A percentile compares a stretch with the other conserved stretches of the same genome.
phyloP scores from a whole-genome alignment of 2,113 vertebrate species.

The Ceyx cyanopectus region DNA sequence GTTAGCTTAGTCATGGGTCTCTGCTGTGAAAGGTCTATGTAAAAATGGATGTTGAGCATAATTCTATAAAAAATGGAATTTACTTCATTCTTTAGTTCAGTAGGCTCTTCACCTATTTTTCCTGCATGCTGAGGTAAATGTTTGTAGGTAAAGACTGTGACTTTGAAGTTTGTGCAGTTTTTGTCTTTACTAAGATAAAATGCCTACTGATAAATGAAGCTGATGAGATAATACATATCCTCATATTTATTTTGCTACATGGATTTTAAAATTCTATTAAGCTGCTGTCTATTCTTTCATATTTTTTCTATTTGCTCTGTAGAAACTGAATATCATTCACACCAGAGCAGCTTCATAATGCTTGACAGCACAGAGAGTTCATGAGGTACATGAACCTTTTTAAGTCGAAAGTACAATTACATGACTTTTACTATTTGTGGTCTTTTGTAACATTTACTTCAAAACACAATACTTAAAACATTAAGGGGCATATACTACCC shows the following conservation, averaged over 20 bases:
- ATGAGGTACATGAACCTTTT: background rate
- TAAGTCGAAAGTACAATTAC: background rate
- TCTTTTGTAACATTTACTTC: background rate
- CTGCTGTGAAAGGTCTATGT: background rate
- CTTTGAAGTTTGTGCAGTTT: background rate
- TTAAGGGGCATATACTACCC: background rate
- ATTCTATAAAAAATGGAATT: background rate
- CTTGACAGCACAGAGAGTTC: background rate
- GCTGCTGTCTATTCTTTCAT: background rate
- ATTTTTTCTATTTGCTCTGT: background rate
- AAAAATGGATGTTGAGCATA: background rate
- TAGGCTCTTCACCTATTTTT: background rate
- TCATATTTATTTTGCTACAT: background rate
- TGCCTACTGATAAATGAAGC: background rate
- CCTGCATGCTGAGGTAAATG: background rate
- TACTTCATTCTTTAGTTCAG: background rate
- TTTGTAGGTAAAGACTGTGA: background rate
- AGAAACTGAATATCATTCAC: background rate
- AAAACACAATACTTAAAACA: background rate
- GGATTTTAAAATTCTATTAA: background rate
- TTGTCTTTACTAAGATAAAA: background rate
- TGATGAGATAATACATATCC: background rate
- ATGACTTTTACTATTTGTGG: background rate
- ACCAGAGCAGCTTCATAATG: background rate
- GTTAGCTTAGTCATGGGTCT: conserved; percentile 45